Percentiles rank a stretch among this genome's conserved stretches.
Evolutionary conservation across 1,140 invertebrate species (phyloP).

Genomic region (Brachionus calyciflorus): DNA sequence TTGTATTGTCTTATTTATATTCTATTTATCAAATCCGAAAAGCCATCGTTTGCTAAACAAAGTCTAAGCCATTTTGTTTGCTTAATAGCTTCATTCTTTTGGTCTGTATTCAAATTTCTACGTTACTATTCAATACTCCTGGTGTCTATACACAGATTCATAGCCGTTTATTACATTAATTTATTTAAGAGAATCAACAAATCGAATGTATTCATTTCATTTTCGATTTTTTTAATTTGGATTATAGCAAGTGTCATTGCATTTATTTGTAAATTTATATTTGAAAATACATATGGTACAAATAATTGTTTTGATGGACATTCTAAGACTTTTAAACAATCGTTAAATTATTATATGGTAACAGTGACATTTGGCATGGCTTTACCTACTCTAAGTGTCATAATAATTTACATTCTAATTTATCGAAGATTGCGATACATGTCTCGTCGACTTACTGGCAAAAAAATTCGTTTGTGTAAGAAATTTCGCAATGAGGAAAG

Average conservation of each 20-base stretch:
- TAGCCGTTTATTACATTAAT: constrained; percentile 18
- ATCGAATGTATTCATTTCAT: not conserved
- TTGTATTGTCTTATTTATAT: constrained; percentile 12
- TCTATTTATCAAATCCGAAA: constrained; percentile 6
- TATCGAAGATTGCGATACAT: not conserved
- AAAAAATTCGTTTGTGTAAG: not conserved
- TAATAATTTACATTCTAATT: constrained; percentile 22
- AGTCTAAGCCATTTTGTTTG: not conserved
- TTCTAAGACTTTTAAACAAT: not conserved
- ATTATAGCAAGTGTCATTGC: not conserved
- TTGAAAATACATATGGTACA: not conserved
- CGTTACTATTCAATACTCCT: constrained; percentile 9
- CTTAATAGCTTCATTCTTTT: not conserved
- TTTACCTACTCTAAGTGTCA: constrained; percentile 9
- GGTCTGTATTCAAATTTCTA: constrained; percentile 20
- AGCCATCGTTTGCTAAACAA: not conserved
- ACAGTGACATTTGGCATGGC: constrained; percentile 3
- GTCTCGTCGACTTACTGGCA: not conserved
- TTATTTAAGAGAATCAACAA: constrained; percentile 16
- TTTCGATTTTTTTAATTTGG: constrained; percentile 8
- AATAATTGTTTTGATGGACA: constrained; percentile 36
- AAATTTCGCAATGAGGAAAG: not conserved
- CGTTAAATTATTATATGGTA: constrained; percentile 5
- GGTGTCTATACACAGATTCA: constrained; percentile 9
- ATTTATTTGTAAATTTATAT: not conserved